A percentile compares a stretch with the other conserved stretches of the same genome.
These are phyloP conservation scores for Luperina testacea DNA, from an alignment of 2,888 invertebrate species.

Conservation along the genomic window DNA sequence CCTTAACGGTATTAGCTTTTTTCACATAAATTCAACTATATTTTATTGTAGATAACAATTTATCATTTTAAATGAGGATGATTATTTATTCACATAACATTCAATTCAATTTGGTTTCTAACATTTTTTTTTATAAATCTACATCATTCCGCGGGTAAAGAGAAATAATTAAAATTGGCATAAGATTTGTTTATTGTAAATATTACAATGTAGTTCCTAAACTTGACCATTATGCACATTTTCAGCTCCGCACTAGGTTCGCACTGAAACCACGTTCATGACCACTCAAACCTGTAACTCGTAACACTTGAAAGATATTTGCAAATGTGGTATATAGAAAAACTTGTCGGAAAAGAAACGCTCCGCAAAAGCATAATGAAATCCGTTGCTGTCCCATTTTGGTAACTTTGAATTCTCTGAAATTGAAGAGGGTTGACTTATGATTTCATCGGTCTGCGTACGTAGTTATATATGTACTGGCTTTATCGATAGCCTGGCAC, in stretches of 20 bases:
- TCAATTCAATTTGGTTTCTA: neutral
- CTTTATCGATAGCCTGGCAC: conserved; percentile 8
- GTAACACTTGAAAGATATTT: neutral
- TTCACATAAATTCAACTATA: neutral
- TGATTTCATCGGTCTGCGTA: conserved; percentile 28
- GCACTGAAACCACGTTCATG: conserved; percentile 25
- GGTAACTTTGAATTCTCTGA: neutral
- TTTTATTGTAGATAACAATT: neutral
- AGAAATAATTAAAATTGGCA: neutral
- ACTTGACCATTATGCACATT: conserved; percentile 9
- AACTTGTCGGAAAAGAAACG: neutral
- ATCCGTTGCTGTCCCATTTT: neutral
- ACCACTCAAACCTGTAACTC: neutral
- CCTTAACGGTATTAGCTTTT: neutral
- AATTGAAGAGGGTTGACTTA: neutral
- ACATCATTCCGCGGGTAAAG: neutral
- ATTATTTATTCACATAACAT: neutral
- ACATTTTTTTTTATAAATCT: neutral
- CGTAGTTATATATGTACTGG: conserved; percentile 8
- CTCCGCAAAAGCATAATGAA: neutral
- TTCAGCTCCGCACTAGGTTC: conserved; percentile 3
- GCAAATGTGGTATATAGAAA: neutral
- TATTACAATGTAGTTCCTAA: neutral
- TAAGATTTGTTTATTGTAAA: conserved; percentile 3
- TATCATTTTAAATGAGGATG: neutral